A percentile compares a stretch with the other conserved stretches of the same genome.
phyloP scores from a whole-genome alignment of 1,140 invertebrate genomes.

The Zaprionus vittiger region DNA sequence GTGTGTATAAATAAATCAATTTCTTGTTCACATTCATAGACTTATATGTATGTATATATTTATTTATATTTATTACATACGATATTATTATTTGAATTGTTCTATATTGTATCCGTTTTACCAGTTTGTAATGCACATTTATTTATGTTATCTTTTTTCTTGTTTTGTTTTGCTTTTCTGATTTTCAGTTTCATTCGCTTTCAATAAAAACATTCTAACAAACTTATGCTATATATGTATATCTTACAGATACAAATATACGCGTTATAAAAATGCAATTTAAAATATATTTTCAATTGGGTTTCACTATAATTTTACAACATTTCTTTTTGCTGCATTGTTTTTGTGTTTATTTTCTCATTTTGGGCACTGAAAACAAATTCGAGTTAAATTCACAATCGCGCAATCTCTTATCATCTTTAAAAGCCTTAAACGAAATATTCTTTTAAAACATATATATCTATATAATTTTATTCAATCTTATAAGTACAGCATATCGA shows the following conservation, averaged over 20 bases:
- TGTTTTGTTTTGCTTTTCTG: constrained; percentile 2
- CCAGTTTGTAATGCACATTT: constrained; percentile 66
- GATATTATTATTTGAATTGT: constrained; percentile 53
- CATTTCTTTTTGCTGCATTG: constrained; percentile 22
- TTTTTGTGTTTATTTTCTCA: constrained; percentile 11
- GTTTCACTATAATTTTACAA: constrained; percentile 34
- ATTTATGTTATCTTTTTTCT: constrained; percentile 31
- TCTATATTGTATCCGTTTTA: constrained; percentile 73
- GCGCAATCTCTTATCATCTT: constrained; percentile 17
- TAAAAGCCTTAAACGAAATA: constrained; percentile 51
- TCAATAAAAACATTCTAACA: constrained; percentile 67
- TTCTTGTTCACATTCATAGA: constrained; percentile 52
- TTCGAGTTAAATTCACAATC: constrained; percentile 56
- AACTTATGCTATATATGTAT: constrained; percentile 49
- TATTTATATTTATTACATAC: constrained; percentile 1
- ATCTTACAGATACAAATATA: constrained; percentile 51
- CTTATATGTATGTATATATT: constrained; percentile 14
- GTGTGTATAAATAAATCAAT: constrained; percentile 48
- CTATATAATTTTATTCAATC: constrained; percentile 28
- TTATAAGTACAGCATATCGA: constrained; percentile 21
- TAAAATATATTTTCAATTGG: constrained; percentile 60
- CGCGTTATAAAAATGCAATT: constrained; percentile 70
- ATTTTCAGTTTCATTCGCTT: constrained; percentile 4
- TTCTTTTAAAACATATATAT: constrained; percentile 25
- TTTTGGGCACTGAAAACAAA: constrained; percentile 62